Base-by-base conservation (phyloP, 2,113 vertebrate species). In the Dermatemys mawii region DNA sequence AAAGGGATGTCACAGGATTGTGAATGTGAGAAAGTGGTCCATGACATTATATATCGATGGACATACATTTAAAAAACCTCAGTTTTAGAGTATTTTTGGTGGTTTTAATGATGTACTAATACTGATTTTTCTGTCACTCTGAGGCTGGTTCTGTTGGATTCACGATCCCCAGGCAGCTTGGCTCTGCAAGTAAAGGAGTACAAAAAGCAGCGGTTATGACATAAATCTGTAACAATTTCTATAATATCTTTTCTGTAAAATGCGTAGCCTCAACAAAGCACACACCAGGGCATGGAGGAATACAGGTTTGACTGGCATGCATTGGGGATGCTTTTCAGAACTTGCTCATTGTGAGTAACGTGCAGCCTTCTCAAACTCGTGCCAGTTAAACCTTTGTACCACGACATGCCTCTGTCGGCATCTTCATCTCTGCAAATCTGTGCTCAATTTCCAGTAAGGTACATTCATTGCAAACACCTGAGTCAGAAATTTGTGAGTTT, bases 401-500 rank as follows among this genome's bases (percentile, higher is more conserved):
- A 63, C 13, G 83, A 60, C 50, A 41, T 87, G 82, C 46, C 85
- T 93, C 55, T 86, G 50, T 95, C 88, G 83, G 81, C 83, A 79
- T 27, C 83, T 94, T 0, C 17, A 38, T 54, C 88, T 57, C 81
- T 46, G 51, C 81, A 88, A 83, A 84, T 89, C 91, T 84, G 55
- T 76, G 2, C 5, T 92, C 90, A 4, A 79, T 93, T 96, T 93
- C 93, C 49, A 50, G 81, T 60, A 32, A 70, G 24, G 84, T 82
- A 83, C 63, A 6, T 49, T 63, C 26, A 41, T 38, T 94, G 81
- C 73, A 29, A 44, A 21, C 60, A 79, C 81, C 83, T 97, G 95
- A 96, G 90, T 97, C 96, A 96, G 91, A 83, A 81, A 86, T 80
- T 60, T 93, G 86, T 81, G 29, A 55, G 41, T 53, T 90, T 90